Evolutionary conservation across 1,140 invertebrate genomes (phyloP), one percentile per base, ranked within the genome.

Genomic region (Stegodyphus mimosarum): DNA sequence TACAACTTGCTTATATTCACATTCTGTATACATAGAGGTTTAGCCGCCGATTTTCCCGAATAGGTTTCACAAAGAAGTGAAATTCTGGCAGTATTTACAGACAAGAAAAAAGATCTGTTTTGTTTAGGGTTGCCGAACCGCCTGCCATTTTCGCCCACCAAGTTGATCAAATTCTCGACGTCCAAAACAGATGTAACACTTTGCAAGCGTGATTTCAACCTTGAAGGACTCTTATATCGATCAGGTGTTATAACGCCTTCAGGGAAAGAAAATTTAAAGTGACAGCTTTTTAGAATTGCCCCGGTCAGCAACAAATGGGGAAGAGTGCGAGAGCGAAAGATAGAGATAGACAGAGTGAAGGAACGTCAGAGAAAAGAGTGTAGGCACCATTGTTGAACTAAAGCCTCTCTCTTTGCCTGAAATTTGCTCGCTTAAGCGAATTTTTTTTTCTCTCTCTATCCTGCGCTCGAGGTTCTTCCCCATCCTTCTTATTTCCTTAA

Each of bases 391-490:
- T 81, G 70, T 81, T 80, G 69, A 80, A 71, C 77, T 81, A 63
- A 72, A 81, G 60, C 52, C 67, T 69, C 53, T 49, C 67, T 63
- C 51, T 78, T 53, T 78, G 55, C 51, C 53, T 52, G 70, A 81
- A 81, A 81, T 81, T 81, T 81, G 79, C 79, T 81, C 79, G 79
- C 79, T 81, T 81, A 80, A 81, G 79, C 79, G 78, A 73, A 48
- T 73, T 81, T 51, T 73, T 81, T 81, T 81, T 73, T 52, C 66
- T 78, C 17, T 53, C 76, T 78, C 48, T 17, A 15, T 77, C 74
- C 51, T 66, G 13, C 51, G 33, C 33, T 33, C 33, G 33, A 33
- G 33, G 33, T 33, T 33, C 33, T 33, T 33, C 33, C 33, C 33
- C 33, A 48, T 52, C n/a, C 17, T 10, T 18, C 50, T 67, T 78